These are phyloP conservation scores for Scrobipalpa atriplicella DNA, from an alignment of 2,888 invertebrate genomes.

Conservation along the genomic window DNA sequence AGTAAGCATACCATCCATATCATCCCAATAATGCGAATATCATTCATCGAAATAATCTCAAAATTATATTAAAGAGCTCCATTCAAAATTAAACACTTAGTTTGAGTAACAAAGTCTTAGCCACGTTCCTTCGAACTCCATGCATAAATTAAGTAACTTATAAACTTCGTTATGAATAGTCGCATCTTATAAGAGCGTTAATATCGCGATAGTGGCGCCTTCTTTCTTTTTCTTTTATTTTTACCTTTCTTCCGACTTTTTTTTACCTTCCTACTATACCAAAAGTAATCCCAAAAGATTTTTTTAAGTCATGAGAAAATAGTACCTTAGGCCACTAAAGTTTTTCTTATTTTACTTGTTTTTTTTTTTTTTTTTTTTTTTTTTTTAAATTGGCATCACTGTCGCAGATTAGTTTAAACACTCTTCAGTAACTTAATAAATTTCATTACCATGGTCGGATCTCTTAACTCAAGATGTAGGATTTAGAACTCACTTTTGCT, in stretches of 20 bases:
- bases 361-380: neutral
- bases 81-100: slow-evolving; percentile 31
- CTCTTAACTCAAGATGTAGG: slow-evolving; percentile 1
- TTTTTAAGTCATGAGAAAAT: too few species aligned
- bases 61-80: neutral
- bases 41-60: too few species aligned
- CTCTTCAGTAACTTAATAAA: neutral
- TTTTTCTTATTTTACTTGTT: too few species aligned
- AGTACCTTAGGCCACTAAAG: too few species aligned
- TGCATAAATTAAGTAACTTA: slow-evolving; percentile 52
- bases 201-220: neutral
- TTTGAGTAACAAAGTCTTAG: slow-evolving; percentile 35
- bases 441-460: neutral
- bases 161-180: slow-evolving; percentile 24
- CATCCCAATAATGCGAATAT: too few species aligned
- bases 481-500: slow-evolving; percentile 2
- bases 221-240: too few species aligned
- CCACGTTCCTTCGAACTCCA: slow-evolving; percentile 40
- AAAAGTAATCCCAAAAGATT: too few species aligned
- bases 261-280: too few species aligned
- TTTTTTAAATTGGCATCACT: too few species aligned
- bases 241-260: too few species aligned
- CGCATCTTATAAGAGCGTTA: neutral
- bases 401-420: too few species aligned
- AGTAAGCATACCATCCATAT: too few species aligned